Percentiles rank a stretch among this genome's conserved stretches.
Evolutionary conservation across 2,797 vertebrate genomes (phyloP).

Genomic region (Sebastiscus albofasciatus): DNA sequence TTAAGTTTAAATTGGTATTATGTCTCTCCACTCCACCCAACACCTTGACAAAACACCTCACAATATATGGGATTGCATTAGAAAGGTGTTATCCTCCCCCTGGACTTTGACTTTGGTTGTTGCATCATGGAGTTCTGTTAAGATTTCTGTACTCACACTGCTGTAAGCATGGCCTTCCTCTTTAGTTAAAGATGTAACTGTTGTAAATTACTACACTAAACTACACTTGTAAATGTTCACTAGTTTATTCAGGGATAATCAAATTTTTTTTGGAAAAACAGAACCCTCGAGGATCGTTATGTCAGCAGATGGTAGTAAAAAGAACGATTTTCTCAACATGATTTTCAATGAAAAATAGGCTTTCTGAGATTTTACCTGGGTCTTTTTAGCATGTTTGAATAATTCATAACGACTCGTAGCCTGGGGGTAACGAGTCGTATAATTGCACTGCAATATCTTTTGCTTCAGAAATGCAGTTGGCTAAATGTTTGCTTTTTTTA

Average conservation of each 20-base stretch:
- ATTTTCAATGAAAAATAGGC: slow-evolving; percentile 24
- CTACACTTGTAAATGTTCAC: background rate
- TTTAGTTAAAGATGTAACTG: background rate
- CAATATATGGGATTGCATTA: background rate
- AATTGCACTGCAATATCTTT: background rate
- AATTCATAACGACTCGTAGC: slow-evolving; percentile 17
- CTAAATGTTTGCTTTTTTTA: slow-evolving; percentile 8
- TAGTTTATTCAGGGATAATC: background rate
- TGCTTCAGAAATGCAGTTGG: background rate
- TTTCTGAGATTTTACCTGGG: slow-evolving; percentile 21
- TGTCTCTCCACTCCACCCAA: background rate
- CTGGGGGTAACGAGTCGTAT: slow-evolving; percentile 3
- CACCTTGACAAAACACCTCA: background rate
- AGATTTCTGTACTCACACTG: background rate
- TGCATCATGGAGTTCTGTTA: background rate
- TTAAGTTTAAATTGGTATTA: background rate
- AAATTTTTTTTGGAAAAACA: background rate
- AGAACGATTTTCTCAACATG: background rate
- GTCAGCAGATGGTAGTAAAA: slow-evolving; percentile 9
- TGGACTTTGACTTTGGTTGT: background rate
- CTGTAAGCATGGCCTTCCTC: background rate
- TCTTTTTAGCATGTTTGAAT: slow-evolving; percentile 16
- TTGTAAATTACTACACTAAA: background rate
- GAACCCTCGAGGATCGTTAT: background rate
- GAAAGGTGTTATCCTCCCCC: background rate